Evolutionary conservation across 2,113 vertebrate genomes (phyloP), one percentile per base, ranked within the genome.

Genomic region (Baryphthengus martii): DNA sequence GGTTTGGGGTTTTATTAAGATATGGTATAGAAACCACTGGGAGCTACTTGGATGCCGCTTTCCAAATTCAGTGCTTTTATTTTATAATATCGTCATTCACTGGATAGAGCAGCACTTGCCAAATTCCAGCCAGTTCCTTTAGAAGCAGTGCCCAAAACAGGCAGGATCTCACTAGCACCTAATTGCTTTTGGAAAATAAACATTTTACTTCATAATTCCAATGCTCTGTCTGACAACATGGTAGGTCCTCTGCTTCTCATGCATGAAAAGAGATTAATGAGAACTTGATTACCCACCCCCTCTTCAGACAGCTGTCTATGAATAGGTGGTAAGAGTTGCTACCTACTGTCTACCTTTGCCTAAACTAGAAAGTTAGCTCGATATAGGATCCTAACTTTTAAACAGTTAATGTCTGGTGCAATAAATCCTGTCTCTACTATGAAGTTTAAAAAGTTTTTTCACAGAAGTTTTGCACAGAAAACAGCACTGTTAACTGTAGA

Each of bases 131-230:
- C 93, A 65, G 25, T 25, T 86, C 73, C 80, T 95, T 93, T 3
- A 65, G 86, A 91, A 90, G 80, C 72, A 59, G 59, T 53, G 89
- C 86, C 91, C 80, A 78, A 87, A 93, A 4, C 73, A 87, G 83
- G 53, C 83, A 89, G 65, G 68, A 53, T 56, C 47, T 95, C 95
- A 84, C 65, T 88, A 75, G 28, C 89, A 95, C 89, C 80, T 93
- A 87, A 95, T 75, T 95, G 56, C 89, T 74, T 59, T 77, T 61
- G 91, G 77, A 97, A 96, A 95, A 74, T 61, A 87, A 97, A 97
- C 80, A 92, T 81, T 95, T 95, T 93, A 92, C 91, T 40, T 95
- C 91, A 61, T 95, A 13, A 92, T 95, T 95, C 70, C 95, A 92
- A 9, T 0, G 12, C 47, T 63, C 65, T 93, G 75, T 68, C 72